Conservation (phyloP, 2,113 vertebrate species). For the Tetrao urogallus region DNA sequence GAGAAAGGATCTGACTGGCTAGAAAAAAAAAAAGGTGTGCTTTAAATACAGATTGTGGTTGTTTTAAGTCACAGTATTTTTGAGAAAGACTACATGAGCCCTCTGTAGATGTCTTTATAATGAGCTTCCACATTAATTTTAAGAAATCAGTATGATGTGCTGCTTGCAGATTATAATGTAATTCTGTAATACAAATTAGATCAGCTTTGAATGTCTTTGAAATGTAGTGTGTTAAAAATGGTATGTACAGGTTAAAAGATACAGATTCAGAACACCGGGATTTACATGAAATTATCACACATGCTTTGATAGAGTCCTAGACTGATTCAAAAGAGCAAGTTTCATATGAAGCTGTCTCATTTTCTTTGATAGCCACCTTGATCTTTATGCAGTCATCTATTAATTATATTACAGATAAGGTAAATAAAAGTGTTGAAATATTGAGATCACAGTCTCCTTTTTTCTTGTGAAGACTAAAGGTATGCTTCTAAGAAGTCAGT, state of each 20-base stretch:
- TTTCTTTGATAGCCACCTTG: constrained; percentile 82
- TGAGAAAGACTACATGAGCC: constrained; percentile 26
- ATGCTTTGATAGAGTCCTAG: constrained; percentile 81
- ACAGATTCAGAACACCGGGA: constrained; percentile 77
- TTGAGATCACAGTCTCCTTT: constrained; percentile 81
- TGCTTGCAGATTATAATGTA: constrained; percentile 68
- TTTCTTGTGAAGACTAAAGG: constrained; percentile 77
- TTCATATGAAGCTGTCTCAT: constrained; percentile 73
- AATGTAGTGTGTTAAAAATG: constrained; percentile 75
- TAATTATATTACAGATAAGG: constrained; percentile 85
- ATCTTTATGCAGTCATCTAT: constrained; percentile 80
- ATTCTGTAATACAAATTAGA: constrained; percentile 79
- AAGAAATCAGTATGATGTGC: constrained; percentile 68
- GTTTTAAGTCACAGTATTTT: constrained; percentile 26
- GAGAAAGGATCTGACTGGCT: not conserved
- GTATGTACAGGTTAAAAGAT: constrained; percentile 79
- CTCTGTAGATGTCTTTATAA: constrained; percentile 52
- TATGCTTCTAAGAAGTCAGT: constrained; percentile 74
- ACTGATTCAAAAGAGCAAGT: constrained; percentile 79
- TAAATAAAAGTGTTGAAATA: constrained; percentile 81
- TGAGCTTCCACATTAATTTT: constrained; percentile 69
- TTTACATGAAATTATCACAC: constrained; percentile 84
- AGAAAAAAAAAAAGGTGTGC: not conserved
- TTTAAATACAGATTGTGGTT: not conserved
- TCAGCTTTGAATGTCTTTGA: constrained; percentile 76